phyloP scores from a whole-genome alignment of 1,140 invertebrate genomes.

The Helicoverpa zea region DNA sequence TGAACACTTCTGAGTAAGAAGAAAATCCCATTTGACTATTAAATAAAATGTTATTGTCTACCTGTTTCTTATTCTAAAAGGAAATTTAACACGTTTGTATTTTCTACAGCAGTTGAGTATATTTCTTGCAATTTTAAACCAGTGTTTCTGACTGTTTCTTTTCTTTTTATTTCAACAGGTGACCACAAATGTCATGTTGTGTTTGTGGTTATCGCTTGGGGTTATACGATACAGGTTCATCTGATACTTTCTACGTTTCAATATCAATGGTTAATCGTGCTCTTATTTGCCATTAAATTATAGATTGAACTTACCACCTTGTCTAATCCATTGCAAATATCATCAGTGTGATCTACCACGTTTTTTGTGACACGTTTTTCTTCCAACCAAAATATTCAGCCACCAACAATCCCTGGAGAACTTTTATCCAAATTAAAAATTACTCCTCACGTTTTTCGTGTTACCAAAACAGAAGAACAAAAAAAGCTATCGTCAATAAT shows the following conservation, averaged over 20 bases:
- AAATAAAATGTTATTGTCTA: constrained; percentile 7
- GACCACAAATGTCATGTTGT: constrained; percentile 34
- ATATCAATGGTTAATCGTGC: background rate
- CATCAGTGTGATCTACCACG: background rate
- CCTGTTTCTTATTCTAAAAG: constrained; percentile 12
- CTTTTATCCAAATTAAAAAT: constrained; percentile 47
- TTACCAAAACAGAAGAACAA: constrained; percentile 33
- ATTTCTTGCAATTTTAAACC: constrained; percentile 28
- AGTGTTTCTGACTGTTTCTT: background rate
- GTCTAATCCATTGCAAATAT: background rate
- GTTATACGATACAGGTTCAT: constrained; percentile 1
- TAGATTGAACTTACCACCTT: background rate
- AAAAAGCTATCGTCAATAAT: constrained; percentile 50
- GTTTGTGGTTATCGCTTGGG: constrained; percentile 23
- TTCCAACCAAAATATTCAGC: constrained; percentile 13
- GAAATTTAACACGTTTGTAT: constrained; percentile 7
- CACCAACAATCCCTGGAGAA: constrained; percentile 5
- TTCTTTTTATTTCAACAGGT: constrained; percentile 10
- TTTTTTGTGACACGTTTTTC: background rate
- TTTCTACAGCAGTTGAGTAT: background rate
- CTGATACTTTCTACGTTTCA: constrained; percentile 1
- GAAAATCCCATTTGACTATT: constrained; percentile 12
- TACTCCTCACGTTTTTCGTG: constrained; percentile 32
- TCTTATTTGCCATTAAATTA: background rate
- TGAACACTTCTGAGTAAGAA: background rate